Evolutionary conservation across 2,888 invertebrate species (phyloP), one percentile per base, ranked within the genome.

Genomic region (Troides aeacus): DNA sequence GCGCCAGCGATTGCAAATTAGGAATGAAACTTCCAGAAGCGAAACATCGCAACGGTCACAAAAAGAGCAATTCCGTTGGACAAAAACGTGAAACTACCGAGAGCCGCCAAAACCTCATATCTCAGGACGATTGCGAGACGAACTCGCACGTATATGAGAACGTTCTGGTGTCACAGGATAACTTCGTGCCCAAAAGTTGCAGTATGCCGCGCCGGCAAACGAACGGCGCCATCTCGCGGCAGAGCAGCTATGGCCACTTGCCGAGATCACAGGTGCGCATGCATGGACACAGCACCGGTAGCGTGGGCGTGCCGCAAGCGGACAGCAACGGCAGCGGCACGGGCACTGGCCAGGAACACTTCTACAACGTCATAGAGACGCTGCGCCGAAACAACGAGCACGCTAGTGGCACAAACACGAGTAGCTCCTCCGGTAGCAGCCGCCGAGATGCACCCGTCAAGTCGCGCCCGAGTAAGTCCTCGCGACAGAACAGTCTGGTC

Each of bases 91-190:
- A 89, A 70, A 89, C 92, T 1, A 92, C 90, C 0, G 93, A 92
- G 72, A 93, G 93, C 71, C 83, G 89, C 59, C 93, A 93, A 79
- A 93, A 93, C 72, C 84, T 93, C 46, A 89, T 93, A 72, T 76
- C 84, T 2, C 89, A 85, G 21, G 93, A 93, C 68, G 92, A 92
- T 71, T 76, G 78, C 69, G 90, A 89, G 67, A 79, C 59, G 24
- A 77, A 80, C 76, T 82, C 85, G 12, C 93, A 93, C 76, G 88
- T 93, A 57, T 93, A 93, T 76, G 93, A 93, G 74, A 93, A 93
- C 79, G 79, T 93, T 1, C 76, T 86, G 8, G 64, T 78, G 72
- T 72, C 75, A 2, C 75, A 76, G n/a, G 90, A 90, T 53, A 73
- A 84, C 4, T 87, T 88, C 77, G 86, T 87, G 36, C 88, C 90